Base-by-base conservation (phyloP, 2,888 invertebrate genomes). In the Latrodectus hesperus region DNA sequence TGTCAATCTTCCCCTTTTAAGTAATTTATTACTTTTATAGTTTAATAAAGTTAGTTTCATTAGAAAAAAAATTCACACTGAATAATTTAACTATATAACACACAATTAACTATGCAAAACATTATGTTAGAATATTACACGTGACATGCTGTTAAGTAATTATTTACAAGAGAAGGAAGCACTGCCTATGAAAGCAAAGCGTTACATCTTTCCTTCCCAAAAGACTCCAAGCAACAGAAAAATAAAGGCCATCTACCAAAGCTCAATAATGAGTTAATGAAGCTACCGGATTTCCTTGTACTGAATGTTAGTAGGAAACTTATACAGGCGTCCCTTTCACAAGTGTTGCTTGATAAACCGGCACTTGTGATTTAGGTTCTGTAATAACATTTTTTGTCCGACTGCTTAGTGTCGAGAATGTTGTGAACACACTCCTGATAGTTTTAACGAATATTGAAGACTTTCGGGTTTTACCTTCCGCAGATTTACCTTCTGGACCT, bases 271-370 rank as follows among this genome's bases (percentile, higher is more conserved):
- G 17, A 75, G 16, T 75, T 38, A 70, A 82, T 75, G 55, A 82
- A 68, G 68, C 82, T 82, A 75, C 82, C 82, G 60, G 26, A 17
- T 68, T 17, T 68, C 12, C 26, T 26, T 22, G 55, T 55, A 60
- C 68, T 60, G 51, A 67, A 75, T 55, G 82, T 82, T 82, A 81
- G 72, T 64, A 77, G 73, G 11, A 68, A 68, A 11, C 52, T 67
- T 82, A 84, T 52, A 84, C 84, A 17, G 74, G 67, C 14, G 72
- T 73, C 6, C 72, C 84, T 17, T 81, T 87, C 77, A 87, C 81
- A 26, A 87, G 55, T 73, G 76, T 51, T n/a, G 77, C 86, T 70
- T 87, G 86, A 64, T 81, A 87, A 52, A 52, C 81, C 9, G 86
- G 86, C 26, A 87, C 81, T n/a, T 87, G 64, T 26, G 81, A 49